Conservation (phyloP, 2,113 vertebrate species). For the Struthidea cinerea region DNA sequence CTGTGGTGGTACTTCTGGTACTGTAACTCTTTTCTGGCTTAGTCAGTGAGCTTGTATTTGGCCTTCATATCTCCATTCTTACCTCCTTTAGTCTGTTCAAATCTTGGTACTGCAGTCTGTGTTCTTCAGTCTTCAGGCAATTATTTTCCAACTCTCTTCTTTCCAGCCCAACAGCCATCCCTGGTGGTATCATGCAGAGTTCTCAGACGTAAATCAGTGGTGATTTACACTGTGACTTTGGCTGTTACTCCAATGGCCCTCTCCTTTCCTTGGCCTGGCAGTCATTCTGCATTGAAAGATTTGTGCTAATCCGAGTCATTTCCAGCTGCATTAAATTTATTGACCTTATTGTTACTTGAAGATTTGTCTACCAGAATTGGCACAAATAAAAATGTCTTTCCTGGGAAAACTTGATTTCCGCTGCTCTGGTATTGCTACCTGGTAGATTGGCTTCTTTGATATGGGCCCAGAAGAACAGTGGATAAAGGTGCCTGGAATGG, state of each 20-base stretch:
- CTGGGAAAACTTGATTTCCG: neutral
- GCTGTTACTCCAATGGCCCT: neutral
- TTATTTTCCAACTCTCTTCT: neutral
- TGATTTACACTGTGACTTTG: neutral
- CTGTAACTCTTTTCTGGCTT: neutral
- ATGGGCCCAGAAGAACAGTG: neutral
- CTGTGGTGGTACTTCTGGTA: neutral
- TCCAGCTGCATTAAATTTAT: neutral
- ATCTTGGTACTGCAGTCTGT: neutral
- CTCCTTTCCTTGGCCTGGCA: neutral
- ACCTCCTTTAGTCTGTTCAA: neutral
- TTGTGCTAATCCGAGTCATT: neutral
- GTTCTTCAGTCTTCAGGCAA: neutral
- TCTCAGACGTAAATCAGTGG: neutral
- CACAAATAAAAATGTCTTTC: neutral
- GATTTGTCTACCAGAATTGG: neutral
- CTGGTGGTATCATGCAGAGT: neutral
- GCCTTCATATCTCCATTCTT: neutral
- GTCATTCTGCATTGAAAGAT: neutral
- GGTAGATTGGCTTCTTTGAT: neutral
- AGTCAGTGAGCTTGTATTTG: neutral
- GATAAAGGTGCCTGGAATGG: neutral
- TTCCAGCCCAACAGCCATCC: neutral
- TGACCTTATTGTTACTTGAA: neutral
- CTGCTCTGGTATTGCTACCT: neutral